Evolutionary conservation across 2,888 invertebrate species (phyloP), one percentile per base, ranked within the genome.

Genomic region (Vandiemenella viatica): DNA sequence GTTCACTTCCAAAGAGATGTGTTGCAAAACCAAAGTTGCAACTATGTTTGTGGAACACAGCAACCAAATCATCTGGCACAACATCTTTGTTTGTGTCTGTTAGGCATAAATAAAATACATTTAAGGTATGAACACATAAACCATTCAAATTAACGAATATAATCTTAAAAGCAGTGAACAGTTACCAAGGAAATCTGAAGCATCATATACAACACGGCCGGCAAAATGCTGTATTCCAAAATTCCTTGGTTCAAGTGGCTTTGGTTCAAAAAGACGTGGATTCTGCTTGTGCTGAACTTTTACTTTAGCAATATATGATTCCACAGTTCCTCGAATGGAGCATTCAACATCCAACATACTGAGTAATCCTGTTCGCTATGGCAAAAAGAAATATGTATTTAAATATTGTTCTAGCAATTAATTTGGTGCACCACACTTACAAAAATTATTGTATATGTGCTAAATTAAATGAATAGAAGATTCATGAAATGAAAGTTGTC

Each of bases 11-110:
- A 65, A 95, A 95, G n/a, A 95, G 72, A 65, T 95, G 92, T 16
- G 91, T 90, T 1, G 90, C 93, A 66, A 95, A 95, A n/a, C 93
- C 93, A 67, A 95, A 95, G 65, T 88, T 91, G 68, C 93, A 95
- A 49, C 80, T 81, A 60, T 90, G 84, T 61, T 87, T 87, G 67
- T 91, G 87, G 67, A 95, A 95, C 2, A 91, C 89, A 1, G 87
- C 83, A 1, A 95, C 86, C 59, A 93, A 70, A 64, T 93, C 92
- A 64, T 91, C 92, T 2, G 91, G 88, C 43, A 93, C 83, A 10
- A 86, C 82, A 67, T 95, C 93, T 55, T 87, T 81, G 69, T 95
- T 95, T 10, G 90, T 89, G 59, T 89, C 87, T 73, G 58, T n/a
- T 57, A 57, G 49, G n/a, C n/a, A n/a, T n/a, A 45, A 47, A 23